phyloP scores from a whole-genome alignment of 2,888 invertebrate species.

The Mesoligia furuncula region DNA sequence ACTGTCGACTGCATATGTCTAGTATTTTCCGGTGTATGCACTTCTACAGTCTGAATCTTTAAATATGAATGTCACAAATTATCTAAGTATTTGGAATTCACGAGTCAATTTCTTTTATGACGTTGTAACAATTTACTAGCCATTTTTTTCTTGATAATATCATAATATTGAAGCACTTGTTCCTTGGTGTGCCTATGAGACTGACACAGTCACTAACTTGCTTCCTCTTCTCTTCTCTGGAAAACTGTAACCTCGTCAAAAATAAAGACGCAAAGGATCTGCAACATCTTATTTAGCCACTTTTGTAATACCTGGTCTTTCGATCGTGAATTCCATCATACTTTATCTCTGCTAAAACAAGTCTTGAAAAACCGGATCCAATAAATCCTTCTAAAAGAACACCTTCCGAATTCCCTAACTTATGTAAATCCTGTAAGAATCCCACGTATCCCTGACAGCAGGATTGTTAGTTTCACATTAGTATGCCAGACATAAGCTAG shows the following conservation, averaged over 20 bases:
- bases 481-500: slow-evolving; percentile 51
- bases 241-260: not conserved
- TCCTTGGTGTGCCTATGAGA: not conserved
- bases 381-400: not conserved
- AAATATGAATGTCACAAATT: not conserved
- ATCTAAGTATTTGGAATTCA: not conserved
- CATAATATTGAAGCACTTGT: not conserved
- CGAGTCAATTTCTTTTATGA: not conserved
- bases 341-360: not conserved
- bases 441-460: slow-evolving; percentile 39
- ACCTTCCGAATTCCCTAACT: slow-evolving; percentile 22
- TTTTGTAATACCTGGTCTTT: not conserved
- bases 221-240: not conserved
- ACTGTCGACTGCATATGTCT: not conserved
- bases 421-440: slow-evolving; percentile 49
- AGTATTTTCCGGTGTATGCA: not conserved
- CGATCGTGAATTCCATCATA: not conserved
- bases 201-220: no score
- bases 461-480: slow-evolving; percentile 55
- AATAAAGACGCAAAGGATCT: not conserved
- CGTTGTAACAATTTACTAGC: not conserved
- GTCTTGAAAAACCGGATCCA: no score
- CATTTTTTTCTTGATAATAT: not conserved
- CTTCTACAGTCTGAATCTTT: not conserved
- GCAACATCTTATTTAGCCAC: not conserved